Conservation (phyloP, 2,888 invertebrate species). For the Empis stercorea region DNA sequence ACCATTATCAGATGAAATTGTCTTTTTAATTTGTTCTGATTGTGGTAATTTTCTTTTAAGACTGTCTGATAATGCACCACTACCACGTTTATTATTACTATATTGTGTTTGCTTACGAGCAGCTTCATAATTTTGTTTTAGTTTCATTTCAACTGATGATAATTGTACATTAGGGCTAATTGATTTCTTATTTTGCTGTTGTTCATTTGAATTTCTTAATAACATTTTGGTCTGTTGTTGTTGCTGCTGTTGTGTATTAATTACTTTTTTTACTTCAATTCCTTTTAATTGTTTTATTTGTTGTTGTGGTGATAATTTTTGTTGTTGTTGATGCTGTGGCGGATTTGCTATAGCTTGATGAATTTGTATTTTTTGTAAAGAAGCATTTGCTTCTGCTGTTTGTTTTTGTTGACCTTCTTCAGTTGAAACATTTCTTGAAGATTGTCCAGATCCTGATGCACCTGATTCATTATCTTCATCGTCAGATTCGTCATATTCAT, state of each 20-base stretch:
- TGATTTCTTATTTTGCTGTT: not conserved
- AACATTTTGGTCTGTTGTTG: constrained; percentile 2
- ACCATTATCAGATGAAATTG: too few relatives aligned
- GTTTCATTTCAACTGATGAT: not conserved
- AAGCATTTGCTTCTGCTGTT: constrained; percentile 15
- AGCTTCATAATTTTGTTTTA: not conserved
- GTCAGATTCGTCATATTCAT: constrained; percentile 25
- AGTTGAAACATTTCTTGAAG: not conserved
- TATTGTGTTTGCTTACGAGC: constrained; percentile 4
- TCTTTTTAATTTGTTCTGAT: not conserved
- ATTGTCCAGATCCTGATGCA: not conserved
- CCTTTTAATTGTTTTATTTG: not conserved
- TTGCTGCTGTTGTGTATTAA: not conserved
- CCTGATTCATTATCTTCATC: not conserved
- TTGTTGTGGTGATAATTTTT: constrained; percentile 15
- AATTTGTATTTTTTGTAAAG: constrained; percentile 7
- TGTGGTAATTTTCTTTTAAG: constrained; percentile 15
- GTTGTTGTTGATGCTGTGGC: constrained; percentile 9
- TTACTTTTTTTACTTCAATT: not conserved
- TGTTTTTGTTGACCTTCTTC: constrained; percentile 18
- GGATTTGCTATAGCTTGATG: constrained; percentile 3
- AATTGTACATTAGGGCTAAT: not conserved
- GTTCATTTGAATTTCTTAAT: constrained; percentile 2
- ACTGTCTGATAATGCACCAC: constrained; percentile 24
- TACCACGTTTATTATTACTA: constrained; percentile 17